These are phyloP conservation scores for Microdon myrmicae DNA, from an alignment of 2,888 invertebrate genomes.

Conservation along the genomic window DNA sequence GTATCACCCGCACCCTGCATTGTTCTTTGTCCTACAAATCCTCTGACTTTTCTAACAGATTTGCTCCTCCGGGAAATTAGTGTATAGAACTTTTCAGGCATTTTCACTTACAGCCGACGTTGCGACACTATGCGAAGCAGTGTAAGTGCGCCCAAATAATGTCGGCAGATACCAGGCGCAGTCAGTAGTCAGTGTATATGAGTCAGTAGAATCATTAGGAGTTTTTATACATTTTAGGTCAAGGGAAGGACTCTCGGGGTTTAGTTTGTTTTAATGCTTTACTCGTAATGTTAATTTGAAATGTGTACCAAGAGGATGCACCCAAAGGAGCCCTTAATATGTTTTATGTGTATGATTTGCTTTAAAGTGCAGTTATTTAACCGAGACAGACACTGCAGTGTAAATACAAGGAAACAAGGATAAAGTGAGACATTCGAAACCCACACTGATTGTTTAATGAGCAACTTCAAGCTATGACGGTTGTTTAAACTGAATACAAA, in stretches of 20 bases:
- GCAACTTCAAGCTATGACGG: constrained; percentile 3
- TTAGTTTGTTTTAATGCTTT: background rate
- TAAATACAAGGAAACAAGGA: background rate
- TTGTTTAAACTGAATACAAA: background rate
- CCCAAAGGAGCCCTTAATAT: constrained; percentile 25
- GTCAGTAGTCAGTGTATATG: background rate
- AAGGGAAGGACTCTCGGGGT: constrained; percentile 11
- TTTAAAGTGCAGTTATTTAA: too few relatives aligned
- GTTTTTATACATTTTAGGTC: constrained; percentile 5
- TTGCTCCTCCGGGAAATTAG: constrained; percentile 26
- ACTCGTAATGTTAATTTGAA: constrained; percentile 16
- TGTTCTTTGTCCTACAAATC: constrained; percentile 11
- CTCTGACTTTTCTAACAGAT: constrained; percentile 8
- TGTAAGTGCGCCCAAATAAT: background rate
- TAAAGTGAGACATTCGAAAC: background rate
- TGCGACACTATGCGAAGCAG: too few relatives aligned
- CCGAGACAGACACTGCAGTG: too few relatives aligned
- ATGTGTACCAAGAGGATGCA: constrained; percentile 7
- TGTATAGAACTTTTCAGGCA: constrained; percentile 22
- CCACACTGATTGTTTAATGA: constrained; percentile 3
- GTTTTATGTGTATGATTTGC: constrained; percentile 17
- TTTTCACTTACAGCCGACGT: constrained; percentile 24
- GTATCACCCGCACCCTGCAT: background rate
- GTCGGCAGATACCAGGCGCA: background rate
- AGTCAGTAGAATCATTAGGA: constrained; percentile 9